Base-by-base conservation (phyloP, 1,140 invertebrate species). In the Dolichoris vasculosae region DNA sequence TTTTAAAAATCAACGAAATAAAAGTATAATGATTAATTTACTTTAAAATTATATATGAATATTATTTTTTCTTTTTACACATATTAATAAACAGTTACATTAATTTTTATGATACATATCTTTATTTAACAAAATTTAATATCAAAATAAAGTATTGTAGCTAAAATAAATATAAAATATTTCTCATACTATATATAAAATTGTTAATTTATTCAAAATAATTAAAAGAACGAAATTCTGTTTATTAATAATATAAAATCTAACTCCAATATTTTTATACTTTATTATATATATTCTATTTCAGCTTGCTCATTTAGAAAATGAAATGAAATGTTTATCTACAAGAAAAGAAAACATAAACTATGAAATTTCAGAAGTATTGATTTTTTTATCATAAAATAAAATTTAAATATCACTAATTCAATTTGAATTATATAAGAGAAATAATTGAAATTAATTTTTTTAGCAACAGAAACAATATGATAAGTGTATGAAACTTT, bases 381-480 rank as follows among this genome's bases (percentile, higher is more conserved):
- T 13, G 15, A 17, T 23, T 64, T 40, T n/a, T 55, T 82, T 63
- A 63, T 79, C 30, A 73, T 26, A 2, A 35, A 76, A 73, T 26
- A 2, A 35, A 76, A 43, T 76, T 73, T 26, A 46, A 46, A 73
- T 43, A 73, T 73, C 9, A 59, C 30, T 43, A 59, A 55, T 6
- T 51, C 11, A 59, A 8, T 35, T 59, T 0, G 38, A 17, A 20
- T 38, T 38, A 35, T 69, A 32, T 15, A 38, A 69, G 7, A 38
- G 32, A 9, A 15, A 15, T 32, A 35, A 69, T 73, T 73, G n/a
- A 73, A 43, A 40, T n/a, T 43, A 63, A n/a, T 71, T n/a, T 84
- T 86, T 87, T 9, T 8, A 88, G 87, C 88, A 88, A 86, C 83
- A 85, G 67, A 82, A 89, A 59, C 77, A 88, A 38, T 88, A 81